These are phyloP conservation scores for Triplophysa tibetana DNA, from an alignment of 2,113 vertebrate genomes.

Conservation along the genomic window DNA sequence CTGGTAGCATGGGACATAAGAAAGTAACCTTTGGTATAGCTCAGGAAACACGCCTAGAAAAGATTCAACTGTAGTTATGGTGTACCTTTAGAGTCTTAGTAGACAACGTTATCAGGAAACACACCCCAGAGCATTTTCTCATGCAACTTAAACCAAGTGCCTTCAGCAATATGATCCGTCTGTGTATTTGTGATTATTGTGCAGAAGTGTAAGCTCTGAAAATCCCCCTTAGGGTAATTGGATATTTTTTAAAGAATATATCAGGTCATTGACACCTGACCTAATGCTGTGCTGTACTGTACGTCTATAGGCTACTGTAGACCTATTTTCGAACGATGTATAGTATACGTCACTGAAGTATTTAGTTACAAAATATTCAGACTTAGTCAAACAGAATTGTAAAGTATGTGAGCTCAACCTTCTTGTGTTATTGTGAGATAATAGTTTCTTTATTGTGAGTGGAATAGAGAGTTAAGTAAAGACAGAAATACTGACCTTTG, in stretches of 20 bases:
- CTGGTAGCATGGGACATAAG: no score
- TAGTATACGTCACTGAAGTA: background rate
- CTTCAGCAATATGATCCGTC: background rate
- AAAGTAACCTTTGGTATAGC: no score
- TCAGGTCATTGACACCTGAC: background rate
- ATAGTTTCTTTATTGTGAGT: background rate
- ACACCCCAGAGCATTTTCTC: no score
- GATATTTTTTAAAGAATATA: background rate
- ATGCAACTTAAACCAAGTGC: background rate
- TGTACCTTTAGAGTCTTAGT: no score
- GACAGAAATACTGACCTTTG: slow-evolving; percentile 78
- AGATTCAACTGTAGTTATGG: no score
- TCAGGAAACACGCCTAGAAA: no score
- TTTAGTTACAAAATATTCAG: no score
- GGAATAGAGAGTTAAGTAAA: slow-evolving; percentile 36
- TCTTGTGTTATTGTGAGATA: background rate
- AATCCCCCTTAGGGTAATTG: no score
- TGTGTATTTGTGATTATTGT: background rate
- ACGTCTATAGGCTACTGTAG: background rate
- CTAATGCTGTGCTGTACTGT: no score
- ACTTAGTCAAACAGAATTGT: background rate
- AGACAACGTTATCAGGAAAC: no score
- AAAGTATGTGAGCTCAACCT: background rate
- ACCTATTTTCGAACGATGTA: background rate
- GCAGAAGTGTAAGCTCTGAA: background rate